Evolutionary conservation across 2,797 vertebrate species (phyloP).

Genomic region (Crocidura indochinensis): DNA sequence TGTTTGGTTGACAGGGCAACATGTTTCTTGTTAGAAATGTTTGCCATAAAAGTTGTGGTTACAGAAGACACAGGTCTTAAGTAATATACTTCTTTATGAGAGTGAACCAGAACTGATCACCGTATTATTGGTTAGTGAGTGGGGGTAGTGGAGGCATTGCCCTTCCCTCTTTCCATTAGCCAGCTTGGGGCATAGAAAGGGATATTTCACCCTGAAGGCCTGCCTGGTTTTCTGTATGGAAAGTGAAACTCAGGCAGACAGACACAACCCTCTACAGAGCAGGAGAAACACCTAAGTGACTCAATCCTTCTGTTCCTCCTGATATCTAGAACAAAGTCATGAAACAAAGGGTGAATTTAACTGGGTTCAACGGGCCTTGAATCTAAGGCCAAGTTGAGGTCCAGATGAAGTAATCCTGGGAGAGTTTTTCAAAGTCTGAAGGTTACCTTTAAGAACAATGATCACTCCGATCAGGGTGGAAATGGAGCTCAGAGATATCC

Average conservation of each 20-base stretch:
- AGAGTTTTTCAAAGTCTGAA: background rate
- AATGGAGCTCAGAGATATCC: background rate
- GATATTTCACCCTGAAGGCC: slow-evolving; percentile 41
- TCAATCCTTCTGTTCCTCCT: background rate
- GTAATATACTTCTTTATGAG: too few species aligned
- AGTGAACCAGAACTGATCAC: too few species aligned
- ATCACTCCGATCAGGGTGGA: background rate
- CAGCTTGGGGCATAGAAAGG: slow-evolving; percentile 62
- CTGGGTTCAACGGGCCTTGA: background rate
- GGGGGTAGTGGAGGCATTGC: slow-evolving; percentile 26
- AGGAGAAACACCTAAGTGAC: slow-evolving; percentile 66
- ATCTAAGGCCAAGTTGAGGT: background rate
- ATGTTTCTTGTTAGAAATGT: too few species aligned
- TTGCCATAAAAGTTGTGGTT: too few species aligned
- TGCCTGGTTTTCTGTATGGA: background rate
- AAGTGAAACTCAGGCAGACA: background rate
- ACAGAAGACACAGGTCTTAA: too few species aligned
- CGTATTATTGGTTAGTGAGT: slow-evolving; percentile 71
- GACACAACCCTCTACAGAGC: background rate
- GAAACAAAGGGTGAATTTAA: too few species aligned
- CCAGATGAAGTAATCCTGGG: background rate
- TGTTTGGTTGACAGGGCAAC: too few species aligned
- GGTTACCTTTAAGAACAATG: background rate
- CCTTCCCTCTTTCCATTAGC: too few species aligned
- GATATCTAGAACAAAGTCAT: background rate